These are phyloP conservation scores for Protonemura montana DNA, from an alignment of 2,888 invertebrate genomes.

Conservation along the genomic window DNA sequence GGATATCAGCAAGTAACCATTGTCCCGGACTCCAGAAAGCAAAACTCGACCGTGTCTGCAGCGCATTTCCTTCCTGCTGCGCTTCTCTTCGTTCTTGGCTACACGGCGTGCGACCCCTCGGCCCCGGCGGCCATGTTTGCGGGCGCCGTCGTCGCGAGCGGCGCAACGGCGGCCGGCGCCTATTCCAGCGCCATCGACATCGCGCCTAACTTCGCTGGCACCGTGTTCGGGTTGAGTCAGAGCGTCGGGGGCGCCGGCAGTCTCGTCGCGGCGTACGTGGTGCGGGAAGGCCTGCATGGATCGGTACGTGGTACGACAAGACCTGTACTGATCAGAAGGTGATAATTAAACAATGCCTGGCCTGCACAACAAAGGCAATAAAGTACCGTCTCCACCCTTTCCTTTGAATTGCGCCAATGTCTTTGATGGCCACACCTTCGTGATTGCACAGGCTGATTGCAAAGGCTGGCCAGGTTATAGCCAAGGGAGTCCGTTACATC, in stretches of 20 bases:
- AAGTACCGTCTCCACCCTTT: no score
- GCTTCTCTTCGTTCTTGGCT: conserved; percentile 66
- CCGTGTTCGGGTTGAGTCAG: conserved; percentile 59
- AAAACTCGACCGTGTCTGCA: conserved; percentile 54
- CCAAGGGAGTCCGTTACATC: no score
- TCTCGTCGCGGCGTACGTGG: conserved; percentile 66
- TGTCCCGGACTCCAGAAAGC: no score
- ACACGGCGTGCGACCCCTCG: conserved; percentile 67
- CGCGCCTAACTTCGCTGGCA: conserved; percentile 61
- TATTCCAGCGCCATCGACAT: conserved; percentile 68
- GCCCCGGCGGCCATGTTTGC: conserved; percentile 66
- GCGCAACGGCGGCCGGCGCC: conserved; percentile 66
- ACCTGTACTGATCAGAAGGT: no score
- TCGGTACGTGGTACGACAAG: conserved; percentile 59
- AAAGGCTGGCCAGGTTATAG: no score
- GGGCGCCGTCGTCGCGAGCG: conserved; percentile 65
- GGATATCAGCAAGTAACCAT: no score
- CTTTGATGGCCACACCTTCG: no score
- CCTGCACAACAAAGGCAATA: no score
- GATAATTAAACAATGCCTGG: no score
- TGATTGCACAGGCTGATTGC: no score
- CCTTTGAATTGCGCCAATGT: no score
- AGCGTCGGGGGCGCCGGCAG: conserved; percentile 66
- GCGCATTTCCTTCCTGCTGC: conserved; percentile 68
- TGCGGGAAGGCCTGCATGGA: conserved; percentile 66